Evolutionary conservation across 2,888 invertebrate species (phyloP), one percentile per base, ranked within the genome.

Genomic region (Tigriopus californicus): DNA sequence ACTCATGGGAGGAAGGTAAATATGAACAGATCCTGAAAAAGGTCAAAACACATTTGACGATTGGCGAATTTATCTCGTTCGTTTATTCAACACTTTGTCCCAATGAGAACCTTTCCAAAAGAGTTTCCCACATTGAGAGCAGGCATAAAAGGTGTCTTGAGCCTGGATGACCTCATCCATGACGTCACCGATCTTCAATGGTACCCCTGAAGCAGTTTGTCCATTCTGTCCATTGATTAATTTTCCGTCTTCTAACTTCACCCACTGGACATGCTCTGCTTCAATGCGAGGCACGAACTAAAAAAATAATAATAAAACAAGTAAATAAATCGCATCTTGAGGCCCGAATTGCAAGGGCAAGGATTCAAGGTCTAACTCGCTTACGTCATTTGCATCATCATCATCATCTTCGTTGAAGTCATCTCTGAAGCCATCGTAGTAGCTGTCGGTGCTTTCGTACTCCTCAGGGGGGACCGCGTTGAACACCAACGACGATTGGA

Each of bases 41-140:
- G n/a, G n/a, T n/a, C n/a, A n/a, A n/a, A n/a, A n/a, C n/a, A n/a
- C n/a, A n/a, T n/a, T n/a, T n/a, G n/a, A n/a, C 33, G 33, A 33
- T 33, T 33, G 8, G 33, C 8, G 33, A 33, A 33, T 5, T 33
- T 33, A 33, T 5, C 33, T 3, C 33, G 8, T 5, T 11, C 52
- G 33, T 25, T 52, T 52, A 15, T 25, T 15, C 4, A 33, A 33
- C 20, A 52, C 24, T 2, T 40, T 59, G 42, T 51, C 59, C 52
- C 53, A 41, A 52, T 59, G 59, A 1, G 59, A 59, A 25, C 59
- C 59, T 41, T 49, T 42, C 59, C 59, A 59, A 44, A 42, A 52
- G 15, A 59, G 41, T 25, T 52, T 41, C 10, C 53, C 59, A 44
- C 59, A 59, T 11, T 15, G 13, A 12, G 41, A 52, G 22, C 59